Base-by-base conservation (phyloP, 2,113 vertebrate genomes). In the Entomyzon cyanotis region DNA sequence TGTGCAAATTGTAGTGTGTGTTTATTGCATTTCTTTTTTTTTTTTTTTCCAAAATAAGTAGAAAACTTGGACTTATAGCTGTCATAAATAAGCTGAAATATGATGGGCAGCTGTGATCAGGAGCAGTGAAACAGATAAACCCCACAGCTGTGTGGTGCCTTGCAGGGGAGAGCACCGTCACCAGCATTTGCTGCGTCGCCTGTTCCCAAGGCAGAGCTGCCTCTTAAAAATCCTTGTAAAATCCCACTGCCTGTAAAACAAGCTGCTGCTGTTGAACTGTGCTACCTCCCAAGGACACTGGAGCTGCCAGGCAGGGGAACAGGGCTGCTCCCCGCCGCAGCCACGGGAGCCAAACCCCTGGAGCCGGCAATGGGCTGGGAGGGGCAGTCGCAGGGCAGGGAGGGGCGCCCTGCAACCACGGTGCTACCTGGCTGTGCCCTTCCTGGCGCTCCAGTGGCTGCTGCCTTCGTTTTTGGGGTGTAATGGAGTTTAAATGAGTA, bases 121-220 rank as follows among this genome's bases (percentile, higher is more conserved):
- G 59, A 86, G 49, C 79, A 75, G 56, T n/a, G 58, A 44, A 63
- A 60, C n/a, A 73, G 75, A 35, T 27, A 47, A 35, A 67, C 44
- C 33, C 42, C 2, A 13, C 53, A 86, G 46, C 81, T 80, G 39
- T 10, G 12, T 4, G 27, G 28, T 74, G 71, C 42, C 71, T 63
- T 21, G 49, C 79, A 83, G 42, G 58, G 52, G 39, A 63, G 6
- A 79, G 67, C 84, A 23, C 52, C 0, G 0, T 5, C 65, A 39
- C 62, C 60, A 30, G 62, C 0, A 5, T 30, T 44, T 12, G 81
- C 63, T 62, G 62, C 0, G 0, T 14, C 0, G 1, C 62, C 47
- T 18, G 44, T 19, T 71, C 71, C 67, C 2, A 2, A 71, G 58
- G 84, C 63, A 76, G 42, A 15, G 58, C 37, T 44, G 47, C 22